Percentiles rank a stretch among this genome's conserved stretches.
Conservation (phyloP, 2,888 invertebrate genomes). For the Ischnus inquisitorius region DNA sequence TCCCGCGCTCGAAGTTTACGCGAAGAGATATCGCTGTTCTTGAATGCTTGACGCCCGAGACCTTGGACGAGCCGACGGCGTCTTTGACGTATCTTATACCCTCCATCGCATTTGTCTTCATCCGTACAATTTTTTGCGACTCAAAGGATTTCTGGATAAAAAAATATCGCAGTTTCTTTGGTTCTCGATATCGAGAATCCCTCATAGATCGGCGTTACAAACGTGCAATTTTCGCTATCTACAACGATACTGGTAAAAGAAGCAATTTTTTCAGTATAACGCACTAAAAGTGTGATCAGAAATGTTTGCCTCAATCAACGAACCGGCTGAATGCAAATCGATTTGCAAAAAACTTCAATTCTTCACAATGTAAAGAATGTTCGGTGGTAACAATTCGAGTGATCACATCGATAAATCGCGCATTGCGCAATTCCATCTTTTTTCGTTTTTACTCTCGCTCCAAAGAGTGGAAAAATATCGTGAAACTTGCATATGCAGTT, state of each 20-base stretch:
- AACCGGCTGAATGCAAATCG: not conserved
- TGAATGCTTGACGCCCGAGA: constrained; percentile 24
- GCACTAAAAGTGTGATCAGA: too few species aligned
- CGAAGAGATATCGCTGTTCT: constrained; percentile 34
- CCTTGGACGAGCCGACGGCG: not conserved
- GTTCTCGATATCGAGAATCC: too few species aligned
- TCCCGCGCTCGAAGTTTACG: constrained; percentile 42
- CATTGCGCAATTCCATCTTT: not conserved
- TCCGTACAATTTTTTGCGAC: not conserved
- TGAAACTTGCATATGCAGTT: not conserved
- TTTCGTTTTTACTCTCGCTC: not conserved
- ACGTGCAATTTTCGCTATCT: too few species aligned
- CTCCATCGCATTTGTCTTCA: constrained; percentile 7
- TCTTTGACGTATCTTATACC: constrained; percentile 7
- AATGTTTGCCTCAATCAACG: too few species aligned
- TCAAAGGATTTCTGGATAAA: not conserved
- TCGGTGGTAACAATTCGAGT: too few species aligned
- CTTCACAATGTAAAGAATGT: too few species aligned
- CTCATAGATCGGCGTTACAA: too few species aligned
- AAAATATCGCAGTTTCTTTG: not conserved
- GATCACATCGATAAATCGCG: not conserved
- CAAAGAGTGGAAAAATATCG: not conserved
- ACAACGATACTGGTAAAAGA: too few species aligned
- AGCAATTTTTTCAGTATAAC: too few species aligned
- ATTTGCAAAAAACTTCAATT: not conserved